phyloP scores from a whole-genome alignment of 2,797 vertebrate genomes.

The Semaprochilodus insignis region DNA sequence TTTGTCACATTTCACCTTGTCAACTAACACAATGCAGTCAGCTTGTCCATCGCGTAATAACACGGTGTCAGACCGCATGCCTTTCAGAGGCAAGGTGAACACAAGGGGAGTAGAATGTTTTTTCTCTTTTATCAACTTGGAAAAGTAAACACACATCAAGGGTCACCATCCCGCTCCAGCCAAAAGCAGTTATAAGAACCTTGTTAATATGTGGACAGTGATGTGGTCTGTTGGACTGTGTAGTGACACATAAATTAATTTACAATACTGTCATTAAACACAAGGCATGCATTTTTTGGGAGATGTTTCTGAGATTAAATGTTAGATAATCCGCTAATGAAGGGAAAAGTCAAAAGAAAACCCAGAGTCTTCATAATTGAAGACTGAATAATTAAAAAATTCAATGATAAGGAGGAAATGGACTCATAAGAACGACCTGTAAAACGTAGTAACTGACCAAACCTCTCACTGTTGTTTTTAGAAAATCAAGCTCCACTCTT shows the following conservation, averaged over 20 bases:
- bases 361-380: no score
- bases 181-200: not conserved
- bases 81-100: slow-evolving; percentile 22
- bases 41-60: slow-evolving; percentile 27
- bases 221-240: not conserved
- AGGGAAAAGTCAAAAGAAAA: no score
- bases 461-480: no score
- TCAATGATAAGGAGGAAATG: no score
- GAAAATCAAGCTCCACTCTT: no score
- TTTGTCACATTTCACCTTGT: slow-evolving; percentile 30
- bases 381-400: no score
- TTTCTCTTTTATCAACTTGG: slow-evolving; percentile 19
- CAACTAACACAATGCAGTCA: slow-evolving; percentile 24
- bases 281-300: no score
- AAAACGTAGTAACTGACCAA: no score
- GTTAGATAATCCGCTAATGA: no score
- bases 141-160: slow-evolving; percentile 40
- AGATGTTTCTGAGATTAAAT: no score
- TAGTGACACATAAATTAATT: not conserved
- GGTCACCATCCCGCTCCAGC: not conserved
- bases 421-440: no score
- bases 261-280: not conserved
- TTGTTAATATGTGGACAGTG: slow-evolving; percentile 14
- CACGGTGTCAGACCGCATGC: slow-evolving; percentile 9
- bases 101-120: slow-evolving; percentile 16